Percentiles rank a stretch among this genome's conserved stretches.
These are phyloP conservation scores for Vultur gryphus DNA, from an alignment of 2,797 vertebrate genomes.

Conservation along the genomic window DNA sequence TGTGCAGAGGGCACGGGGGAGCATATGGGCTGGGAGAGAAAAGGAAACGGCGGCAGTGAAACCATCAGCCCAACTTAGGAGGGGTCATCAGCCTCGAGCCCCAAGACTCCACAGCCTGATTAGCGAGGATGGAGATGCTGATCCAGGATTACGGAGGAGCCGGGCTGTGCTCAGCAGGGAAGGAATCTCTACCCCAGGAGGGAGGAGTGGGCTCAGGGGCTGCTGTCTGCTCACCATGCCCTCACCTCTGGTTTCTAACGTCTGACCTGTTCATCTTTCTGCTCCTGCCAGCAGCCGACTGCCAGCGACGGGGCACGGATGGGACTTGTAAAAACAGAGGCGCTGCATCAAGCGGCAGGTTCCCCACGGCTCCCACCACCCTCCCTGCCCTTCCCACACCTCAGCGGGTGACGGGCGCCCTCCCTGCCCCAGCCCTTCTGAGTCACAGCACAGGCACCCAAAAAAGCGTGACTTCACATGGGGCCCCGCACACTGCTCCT, in stretches of 20 bases:
- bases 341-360: background rate
- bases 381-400: background rate
- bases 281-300: background rate
- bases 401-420: background rate
- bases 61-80: background rate
- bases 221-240: background rate
- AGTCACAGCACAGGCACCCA: background rate
- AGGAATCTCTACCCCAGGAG: background rate
- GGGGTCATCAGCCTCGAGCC: background rate
- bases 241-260: background rate
- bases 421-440: background rate
- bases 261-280: background rate
- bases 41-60: background rate
- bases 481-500: background rate
- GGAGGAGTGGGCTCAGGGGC: background rate
- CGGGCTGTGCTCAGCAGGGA: background rate
- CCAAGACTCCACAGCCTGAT: background rate
- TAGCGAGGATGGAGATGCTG: background rate
- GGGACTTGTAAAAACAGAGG: background rate
- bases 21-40: background rate
- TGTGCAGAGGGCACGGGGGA: background rate
- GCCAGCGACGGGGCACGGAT: background rate
- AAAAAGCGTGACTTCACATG: background rate
- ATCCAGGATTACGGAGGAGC: background rate
- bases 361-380: background rate